Base-by-base conservation (phyloP, 1,140 invertebrate genomes). In the Lepidurus couesii region DNA sequence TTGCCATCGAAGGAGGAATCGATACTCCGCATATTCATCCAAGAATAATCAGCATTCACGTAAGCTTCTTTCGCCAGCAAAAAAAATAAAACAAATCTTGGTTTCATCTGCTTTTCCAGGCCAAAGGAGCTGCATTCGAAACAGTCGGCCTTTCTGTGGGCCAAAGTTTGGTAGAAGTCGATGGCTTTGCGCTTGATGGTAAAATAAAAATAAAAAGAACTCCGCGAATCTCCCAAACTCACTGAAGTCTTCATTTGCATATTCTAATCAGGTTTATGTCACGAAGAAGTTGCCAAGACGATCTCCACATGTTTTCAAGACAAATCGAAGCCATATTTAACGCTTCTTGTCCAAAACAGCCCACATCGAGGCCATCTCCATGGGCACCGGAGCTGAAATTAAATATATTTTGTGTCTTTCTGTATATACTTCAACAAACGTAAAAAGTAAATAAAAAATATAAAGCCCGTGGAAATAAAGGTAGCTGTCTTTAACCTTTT, bases 1-100 rank as follows among this genome's bases (percentile, higher is more conserved):
- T 65, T 65, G 53, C 53, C 53, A 65, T 65, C 13, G 53, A 65
- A 65, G 53, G 53, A 65, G 53, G 53, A 65, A 65, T 65, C 53
- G 53, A 65, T 65, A 65, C 53, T 13, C 53, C 53, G n/a, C 53
- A 65, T 21, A 21, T 65, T 65, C 53, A 65, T 21, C 53, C 53
- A 65, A 65, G 53, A 65, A 65, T 65, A 13, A 65, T 65, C 53
- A 65, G 53, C 53, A 65, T 65, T 65, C 53, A 65, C 21, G 53
- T 65, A 65, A 65, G 53, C 53, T 21, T 21, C 21, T 65, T n/a
- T 65, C 53, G 21, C n/a, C 53, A 65, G 1, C 16, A 65, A 13
- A 65, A 53, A 65, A 21, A 21, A 65, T 65, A 65, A 9, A 65
- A 65, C 4, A 65, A 65, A 11, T 16, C 21, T 65, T 7, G 53